Conservation (phyloP, 2,113 vertebrate genomes). For the Percopsis transmontana region DNA sequence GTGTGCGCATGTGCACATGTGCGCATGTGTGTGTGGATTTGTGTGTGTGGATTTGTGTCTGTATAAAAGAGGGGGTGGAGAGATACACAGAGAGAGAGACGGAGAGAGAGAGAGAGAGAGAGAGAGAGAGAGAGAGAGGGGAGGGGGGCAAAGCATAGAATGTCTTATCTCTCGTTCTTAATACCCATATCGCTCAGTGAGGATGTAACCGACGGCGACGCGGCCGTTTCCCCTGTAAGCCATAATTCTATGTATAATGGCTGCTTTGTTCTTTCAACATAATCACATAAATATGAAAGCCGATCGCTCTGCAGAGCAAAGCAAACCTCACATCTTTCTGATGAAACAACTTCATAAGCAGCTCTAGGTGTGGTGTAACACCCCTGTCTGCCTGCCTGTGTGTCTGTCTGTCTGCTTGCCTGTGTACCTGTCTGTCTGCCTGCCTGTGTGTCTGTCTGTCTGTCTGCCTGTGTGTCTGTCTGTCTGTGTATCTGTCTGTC, state of each 20-base stretch:
- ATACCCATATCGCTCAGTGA: slow-evolving; percentile 61
- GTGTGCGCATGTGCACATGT: not conserved
- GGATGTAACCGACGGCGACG: slow-evolving; percentile 67
- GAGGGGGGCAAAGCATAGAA: not conserved
- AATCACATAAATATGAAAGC: slow-evolving; percentile 76
- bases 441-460: too few species aligned
- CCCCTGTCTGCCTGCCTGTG: too few species aligned
- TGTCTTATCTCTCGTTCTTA: slow-evolving; percentile 61
- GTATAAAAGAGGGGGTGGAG: not conserved
- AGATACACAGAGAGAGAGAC: not conserved
- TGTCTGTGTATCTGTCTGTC: too few species aligned
- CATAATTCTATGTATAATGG: slow-evolving; percentile 72
- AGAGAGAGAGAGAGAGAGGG: not conserved
- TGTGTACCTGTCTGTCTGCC: too few species aligned
- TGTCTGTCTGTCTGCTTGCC: not conserved
- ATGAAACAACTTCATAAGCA: slow-evolving; percentile 71
- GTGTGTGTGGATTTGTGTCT: slow-evolving; percentile 5
- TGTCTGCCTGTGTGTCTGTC: too few species aligned
- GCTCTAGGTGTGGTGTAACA: not conserved
- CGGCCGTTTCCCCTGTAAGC: slow-evolving; percentile 53
- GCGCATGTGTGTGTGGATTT: slow-evolving; percentile 9
- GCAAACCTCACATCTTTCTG: slow-evolving; percentile 73
- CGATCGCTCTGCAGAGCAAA: slow-evolving; percentile 72
- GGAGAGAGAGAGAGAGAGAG: not conserved
- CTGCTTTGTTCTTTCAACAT: slow-evolving; percentile 66